Percentiles rank a stretch among this genome's conserved stretches.
These are phyloP conservation scores for Lemur catta DNA, from an alignment of 2,797 vertebrate species.

Conservation along the genomic window DNA sequence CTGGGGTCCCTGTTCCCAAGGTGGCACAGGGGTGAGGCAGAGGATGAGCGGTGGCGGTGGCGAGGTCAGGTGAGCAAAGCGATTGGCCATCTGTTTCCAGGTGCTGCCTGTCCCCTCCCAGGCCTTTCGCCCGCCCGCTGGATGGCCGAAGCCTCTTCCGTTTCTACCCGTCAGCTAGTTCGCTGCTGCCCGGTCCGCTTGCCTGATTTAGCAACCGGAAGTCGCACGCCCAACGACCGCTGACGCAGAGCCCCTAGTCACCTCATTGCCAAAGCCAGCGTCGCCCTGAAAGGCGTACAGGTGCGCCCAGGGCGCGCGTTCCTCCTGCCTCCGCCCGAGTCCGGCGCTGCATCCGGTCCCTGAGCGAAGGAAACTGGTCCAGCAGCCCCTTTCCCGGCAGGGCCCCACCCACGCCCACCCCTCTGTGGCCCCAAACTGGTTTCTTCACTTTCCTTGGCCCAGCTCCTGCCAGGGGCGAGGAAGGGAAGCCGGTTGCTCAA, in stretches of 20 bases:
- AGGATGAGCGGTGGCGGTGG: no score
- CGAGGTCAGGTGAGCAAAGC: not conserved
- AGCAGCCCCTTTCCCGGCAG: not conserved
- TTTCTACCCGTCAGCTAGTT: not conserved
- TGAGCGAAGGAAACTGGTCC: slow-evolving; percentile 60
- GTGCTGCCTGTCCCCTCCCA: not conserved
- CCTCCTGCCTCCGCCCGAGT: slow-evolving; percentile 26
- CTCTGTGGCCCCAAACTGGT: not conserved
- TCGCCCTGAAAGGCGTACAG: not conserved
- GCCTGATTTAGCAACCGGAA: slow-evolving; percentile 37
- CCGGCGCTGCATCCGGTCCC: slow-evolving; percentile 27
- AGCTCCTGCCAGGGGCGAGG: slow-evolving; percentile 27
- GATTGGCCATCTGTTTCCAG: not conserved
- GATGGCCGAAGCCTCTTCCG: not conserved
- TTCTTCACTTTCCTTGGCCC: slow-evolving; percentile 68
- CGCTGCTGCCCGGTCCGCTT: not conserved
- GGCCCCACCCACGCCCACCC: slow-evolving; percentile 35
- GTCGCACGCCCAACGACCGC: not conserved
- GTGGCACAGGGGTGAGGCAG: no score
- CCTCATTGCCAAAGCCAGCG: not conserved
- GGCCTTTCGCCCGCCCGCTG: not conserved
- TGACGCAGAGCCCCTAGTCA: slow-evolving; percentile 18
- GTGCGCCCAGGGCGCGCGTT: not conserved
- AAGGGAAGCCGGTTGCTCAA: slow-evolving; percentile 63
- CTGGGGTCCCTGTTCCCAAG: not conserved